Evolutionary conservation across 2,888 invertebrate species (phyloP).

Genomic region (Cataglyphis albicans): DNA sequence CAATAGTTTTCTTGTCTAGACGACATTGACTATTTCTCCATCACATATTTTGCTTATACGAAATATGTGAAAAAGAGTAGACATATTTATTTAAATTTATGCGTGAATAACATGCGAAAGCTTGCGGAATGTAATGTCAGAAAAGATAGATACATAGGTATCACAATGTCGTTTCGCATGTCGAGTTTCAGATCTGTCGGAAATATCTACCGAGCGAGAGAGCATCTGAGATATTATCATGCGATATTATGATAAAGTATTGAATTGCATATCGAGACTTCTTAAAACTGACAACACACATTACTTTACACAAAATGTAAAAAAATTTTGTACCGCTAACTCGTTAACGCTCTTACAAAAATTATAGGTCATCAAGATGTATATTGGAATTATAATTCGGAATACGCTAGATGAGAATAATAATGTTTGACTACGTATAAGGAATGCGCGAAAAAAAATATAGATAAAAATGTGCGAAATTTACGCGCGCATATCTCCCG

Average conservation of each 20-base stretch:
- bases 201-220: constrained; percentile 37
- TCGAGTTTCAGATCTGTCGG: constrained; percentile 52
- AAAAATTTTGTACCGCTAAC: neutral
- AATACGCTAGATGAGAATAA: neutral
- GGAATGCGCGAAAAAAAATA: neutral
- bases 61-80: neutral
- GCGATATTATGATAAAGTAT: neutral
- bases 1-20: neutral
- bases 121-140: constrained; percentile 25
- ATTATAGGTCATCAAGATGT: neutral
- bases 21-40: constrained; percentile 16
- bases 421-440: neutral
- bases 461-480: constrained; percentile 20
- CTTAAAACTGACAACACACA: neutral
- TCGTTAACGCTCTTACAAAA: neutral
- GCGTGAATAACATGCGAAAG: constrained; percentile 32
- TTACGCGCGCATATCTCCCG: constrained; percentile 4
- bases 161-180: constrained; percentile 40
- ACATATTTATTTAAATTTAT: constrained; percentile 20
- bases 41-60: neutral
- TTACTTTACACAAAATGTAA: neutral
- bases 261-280: neutral
- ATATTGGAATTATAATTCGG: neutral
- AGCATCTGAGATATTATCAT: neutral
- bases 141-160: constrained; percentile 43